These are phyloP conservation scores for Sitta europaea DNA, from an alignment of 2,113 vertebrate genomes.

Conservation along the genomic window DNA sequence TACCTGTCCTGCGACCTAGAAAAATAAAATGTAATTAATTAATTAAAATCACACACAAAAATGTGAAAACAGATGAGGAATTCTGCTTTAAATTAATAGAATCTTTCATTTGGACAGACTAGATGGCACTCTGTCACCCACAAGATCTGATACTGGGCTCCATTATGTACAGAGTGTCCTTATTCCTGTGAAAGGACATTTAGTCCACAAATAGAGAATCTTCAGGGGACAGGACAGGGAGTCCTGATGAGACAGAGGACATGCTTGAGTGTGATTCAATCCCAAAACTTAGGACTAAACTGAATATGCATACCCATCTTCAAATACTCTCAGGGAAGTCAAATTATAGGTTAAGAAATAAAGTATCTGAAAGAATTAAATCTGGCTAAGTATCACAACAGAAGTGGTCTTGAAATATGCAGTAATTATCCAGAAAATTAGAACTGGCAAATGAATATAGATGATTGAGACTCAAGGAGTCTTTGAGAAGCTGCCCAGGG, in stretches of 20 bases:
- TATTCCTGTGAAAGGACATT: background rate
- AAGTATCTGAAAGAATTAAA: slow-evolving; percentile 14
- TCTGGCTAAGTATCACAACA: background rate
- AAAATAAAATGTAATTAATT: background rate
- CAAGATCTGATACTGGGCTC: background rate
- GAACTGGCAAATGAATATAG: background rate
- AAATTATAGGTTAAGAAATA: slow-evolving; percentile 14
- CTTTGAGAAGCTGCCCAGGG: slow-evolving; percentile 10
- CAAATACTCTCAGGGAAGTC: background rate
- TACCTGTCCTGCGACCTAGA: background rate
- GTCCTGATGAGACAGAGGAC: background rate
- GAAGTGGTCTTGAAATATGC: slow-evolving; percentile 16
- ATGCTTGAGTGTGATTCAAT: background rate
- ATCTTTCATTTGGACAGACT: background rate
- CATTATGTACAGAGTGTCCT: background rate
- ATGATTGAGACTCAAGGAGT: background rate
- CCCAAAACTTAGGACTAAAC: background rate
- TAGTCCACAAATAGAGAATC: background rate
- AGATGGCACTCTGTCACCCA: background rate
- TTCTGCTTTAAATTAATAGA: background rate
- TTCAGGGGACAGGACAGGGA: background rate
- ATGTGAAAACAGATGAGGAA: background rate
- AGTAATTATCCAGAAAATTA: slow-evolving; percentile 35
- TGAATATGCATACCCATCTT: background rate
- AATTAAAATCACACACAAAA: background rate